Conservation (phyloP, 2,888 invertebrate genomes). For the Eilema depressum region DNA sequence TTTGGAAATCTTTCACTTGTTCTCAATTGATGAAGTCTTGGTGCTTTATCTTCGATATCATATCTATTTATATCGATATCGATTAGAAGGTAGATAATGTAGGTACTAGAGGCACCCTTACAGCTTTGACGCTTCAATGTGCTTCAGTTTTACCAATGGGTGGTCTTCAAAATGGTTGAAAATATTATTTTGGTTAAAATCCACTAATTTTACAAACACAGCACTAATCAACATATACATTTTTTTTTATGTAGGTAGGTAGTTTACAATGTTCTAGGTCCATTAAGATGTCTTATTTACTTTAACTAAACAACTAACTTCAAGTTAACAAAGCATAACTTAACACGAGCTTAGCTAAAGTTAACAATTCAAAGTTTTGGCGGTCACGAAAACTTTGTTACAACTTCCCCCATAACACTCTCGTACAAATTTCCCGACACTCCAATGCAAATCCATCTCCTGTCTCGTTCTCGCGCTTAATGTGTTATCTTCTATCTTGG, state of each 20-base stretch:
- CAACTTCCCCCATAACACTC: conserved; percentile 26
- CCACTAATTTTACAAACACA: too few species aligned
- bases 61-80: background rate
- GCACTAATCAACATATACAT: too few species aligned
- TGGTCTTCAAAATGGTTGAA: background rate
- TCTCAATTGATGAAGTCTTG: background rate
- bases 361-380: conserved; percentile 11
- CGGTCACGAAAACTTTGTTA: background rate
- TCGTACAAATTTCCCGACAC: conserved; percentile 22
- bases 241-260: too few species aligned
- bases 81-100: background rate
- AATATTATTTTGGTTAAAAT: too few species aligned
- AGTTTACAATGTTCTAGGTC: too few species aligned
- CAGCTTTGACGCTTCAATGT: too few species aligned
- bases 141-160: too few species aligned
- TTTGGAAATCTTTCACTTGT: background rate
- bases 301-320: too few species aligned
- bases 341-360: too few species aligned
- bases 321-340: too few species aligned
- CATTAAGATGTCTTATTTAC: too few species aligned
- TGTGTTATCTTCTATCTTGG: conserved; percentile 21
- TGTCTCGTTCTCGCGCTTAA: conserved; percentile 26
- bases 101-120: too few species aligned
- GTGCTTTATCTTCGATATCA: background rate
- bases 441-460: conserved; percentile 21